Conservation (phyloP, 1,140 invertebrate species). For the Trachelipus rathkii region DNA sequence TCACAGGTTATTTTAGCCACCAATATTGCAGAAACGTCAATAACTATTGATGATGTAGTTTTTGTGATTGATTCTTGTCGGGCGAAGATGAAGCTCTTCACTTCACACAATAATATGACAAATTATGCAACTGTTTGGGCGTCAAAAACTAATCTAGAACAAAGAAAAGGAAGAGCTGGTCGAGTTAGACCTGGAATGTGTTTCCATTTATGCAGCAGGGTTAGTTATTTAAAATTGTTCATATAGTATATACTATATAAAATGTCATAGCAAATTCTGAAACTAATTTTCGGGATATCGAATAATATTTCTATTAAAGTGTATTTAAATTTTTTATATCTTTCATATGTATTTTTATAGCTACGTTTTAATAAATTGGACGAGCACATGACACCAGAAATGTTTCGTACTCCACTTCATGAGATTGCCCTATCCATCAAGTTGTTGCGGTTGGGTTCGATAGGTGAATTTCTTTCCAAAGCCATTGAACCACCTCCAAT, state of each 20-base stretch:
- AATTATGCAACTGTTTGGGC: constrained; percentile 93
- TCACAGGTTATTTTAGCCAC: constrained; percentile 77
- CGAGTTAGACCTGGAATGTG: constrained; percentile 81
- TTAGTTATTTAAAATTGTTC: not conserved
- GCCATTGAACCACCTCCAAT: constrained; percentile 89
- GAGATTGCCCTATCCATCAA: constrained; percentile 81
- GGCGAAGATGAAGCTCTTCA: constrained; percentile 91
- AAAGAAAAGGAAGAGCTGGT: constrained; percentile 84
- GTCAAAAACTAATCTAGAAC: constrained; percentile 83
- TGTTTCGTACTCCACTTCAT: constrained; percentile 90
- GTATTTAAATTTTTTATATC: no score
- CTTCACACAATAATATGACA: constrained; percentile 91
- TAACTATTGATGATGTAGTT: constrained; percentile 94
- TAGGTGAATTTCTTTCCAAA: constrained; percentile 88
- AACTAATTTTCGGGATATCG: no score
- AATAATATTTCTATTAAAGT: no score
- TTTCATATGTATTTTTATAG: constrained; percentile 21
- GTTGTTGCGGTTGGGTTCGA: constrained; percentile 77
- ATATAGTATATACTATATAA: no score
- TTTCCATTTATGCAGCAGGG: constrained; percentile 76
- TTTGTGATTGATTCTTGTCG: constrained; percentile 94
- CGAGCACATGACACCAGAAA: constrained; percentile 89
- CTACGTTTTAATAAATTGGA: constrained; percentile 71
- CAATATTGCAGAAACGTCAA: constrained; percentile 89
- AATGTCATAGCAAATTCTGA: no score